phyloP scores from a whole-genome alignment of 2,888 invertebrate genomes.

The Sphaerophoria rueppellii region DNA sequence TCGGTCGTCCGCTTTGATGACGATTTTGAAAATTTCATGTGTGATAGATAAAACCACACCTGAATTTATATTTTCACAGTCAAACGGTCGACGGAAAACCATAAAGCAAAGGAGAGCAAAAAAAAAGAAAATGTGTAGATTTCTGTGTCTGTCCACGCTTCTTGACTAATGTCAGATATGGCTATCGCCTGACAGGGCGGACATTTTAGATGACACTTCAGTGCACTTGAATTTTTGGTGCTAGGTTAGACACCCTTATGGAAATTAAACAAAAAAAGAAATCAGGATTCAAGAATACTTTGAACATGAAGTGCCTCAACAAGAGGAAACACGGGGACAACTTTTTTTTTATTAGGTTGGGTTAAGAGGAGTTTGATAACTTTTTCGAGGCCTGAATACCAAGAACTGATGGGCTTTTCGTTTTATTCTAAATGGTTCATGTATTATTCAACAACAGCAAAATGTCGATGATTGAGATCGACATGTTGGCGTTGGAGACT shows the following conservation, averaged over 20 bases:
- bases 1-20: not conserved
- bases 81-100: not conserved
- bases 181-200: not conserved
- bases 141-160: conserved; percentile 17
- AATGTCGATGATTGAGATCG: too few species aligned
- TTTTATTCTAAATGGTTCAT: too few species aligned
- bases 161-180: conserved; percentile 41
- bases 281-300: not conserved
- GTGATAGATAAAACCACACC: conserved; percentile 14
- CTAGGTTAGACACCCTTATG: not conserved
- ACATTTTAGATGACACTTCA: conserved; percentile 37
- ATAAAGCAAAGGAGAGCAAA: not conserved
- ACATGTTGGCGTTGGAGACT: too few species aligned
- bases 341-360: not conserved
- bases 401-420: too few species aligned
- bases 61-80: conserved; percentile 1
- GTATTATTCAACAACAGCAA: too few species aligned
- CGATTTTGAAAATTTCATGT: conserved; percentile 11
- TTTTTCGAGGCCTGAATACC: not conserved
- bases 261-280: conserved; percentile 36
- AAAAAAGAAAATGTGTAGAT: not conserved
- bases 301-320: not conserved
- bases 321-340: not conserved
- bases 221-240: conserved; percentile 37
- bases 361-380: not conserved